A percentile compares a stretch with the other conserved stretches of the same genome.
Conservation (phyloP, 2,888 invertebrate species). For the Aporophyla nigra region DNA sequence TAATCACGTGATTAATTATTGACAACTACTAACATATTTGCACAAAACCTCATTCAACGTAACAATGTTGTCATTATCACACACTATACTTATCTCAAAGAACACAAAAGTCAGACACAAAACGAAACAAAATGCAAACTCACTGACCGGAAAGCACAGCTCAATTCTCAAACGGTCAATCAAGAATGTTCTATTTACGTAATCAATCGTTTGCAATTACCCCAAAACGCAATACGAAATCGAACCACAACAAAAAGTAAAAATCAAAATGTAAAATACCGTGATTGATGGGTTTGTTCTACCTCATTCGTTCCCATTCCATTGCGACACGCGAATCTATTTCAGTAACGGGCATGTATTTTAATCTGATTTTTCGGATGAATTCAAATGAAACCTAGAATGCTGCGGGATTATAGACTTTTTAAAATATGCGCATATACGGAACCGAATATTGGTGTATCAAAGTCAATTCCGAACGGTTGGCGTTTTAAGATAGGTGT, state of each 20-base stretch:
- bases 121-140: conserved; percentile 21
- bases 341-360: conserved; percentile 71
- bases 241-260: conserved; percentile 68
- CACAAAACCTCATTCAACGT: neutral
- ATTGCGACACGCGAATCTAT: conserved; percentile 72
- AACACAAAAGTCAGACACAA: neutral
- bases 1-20: neutral
- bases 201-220: conserved; percentile 59
- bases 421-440: conserved; percentile 54
- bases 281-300: conserved; percentile 78
- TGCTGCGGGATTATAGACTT: conserved; percentile 47
- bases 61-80: neutral
- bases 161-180: conserved; percentile 47
- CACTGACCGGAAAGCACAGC: conserved; percentile 20
- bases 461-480: conserved; percentile 61
- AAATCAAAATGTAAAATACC: conserved; percentile 69
- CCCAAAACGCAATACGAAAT: conserved; percentile 63
- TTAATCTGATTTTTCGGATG: conserved; percentile 71
- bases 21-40: no score
- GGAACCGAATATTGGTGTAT: conserved; percentile 45
- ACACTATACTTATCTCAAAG: neutral
- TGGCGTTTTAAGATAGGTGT: conserved; percentile 61
- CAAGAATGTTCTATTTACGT: conserved; percentile 50
- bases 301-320: conserved; percentile 74
- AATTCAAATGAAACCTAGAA: conserved; percentile 59